Evolutionary conservation across 2,888 invertebrate genomes (phyloP), one percentile per base, ranked within the genome.

Genomic region (Tipula confusa): DNA sequence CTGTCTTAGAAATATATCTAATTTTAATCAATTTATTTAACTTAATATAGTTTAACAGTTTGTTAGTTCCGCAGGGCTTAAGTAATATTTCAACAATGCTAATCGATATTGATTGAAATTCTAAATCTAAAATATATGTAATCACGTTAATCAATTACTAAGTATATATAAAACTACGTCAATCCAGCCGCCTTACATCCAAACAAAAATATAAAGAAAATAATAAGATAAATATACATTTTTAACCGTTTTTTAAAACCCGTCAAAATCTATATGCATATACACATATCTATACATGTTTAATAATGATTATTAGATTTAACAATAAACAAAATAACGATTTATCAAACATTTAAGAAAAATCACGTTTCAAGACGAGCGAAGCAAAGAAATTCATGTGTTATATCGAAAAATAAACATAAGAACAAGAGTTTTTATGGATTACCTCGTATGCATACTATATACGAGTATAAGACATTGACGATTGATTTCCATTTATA

Each of bases 301-400:
- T 24, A 64, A 64, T 64, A 64, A 64, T 64, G 11, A 24, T 64
- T 64, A 64, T 64, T 64, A 64, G 24, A 24, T 24, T 64, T 48
- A 48, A 48, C 48, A 48, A 48, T 48, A 48, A 48, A 64, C 64
- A 64, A 24, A 64, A 64, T 24, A 64, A n/a, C 64, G 15, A 64
- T 64, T 24, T 64, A 64, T 64, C 64, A 64, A 64, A 64, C 24
- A 64, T 64, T 64, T 64, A 64, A 64, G 64, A 64, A 64, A 64
- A 64, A 64, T 64, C 64, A 64, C 64, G 64, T 64, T 64, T 64
- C 6, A 7, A 64, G 24, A 64, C 11, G 7, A 64, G 64, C 24
- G 24, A 24, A 64, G 64, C 64, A 64, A 24, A 9, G 9, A 64
- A 64, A 64, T 9, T 64, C 64, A n/a, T 64, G 64, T 64, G 18